A percentile compares a stretch with the other conserved stretches of the same genome.
phyloP scores from a whole-genome alignment of 2,113 vertebrate species.

The Xyliphius kryptos region DNA sequence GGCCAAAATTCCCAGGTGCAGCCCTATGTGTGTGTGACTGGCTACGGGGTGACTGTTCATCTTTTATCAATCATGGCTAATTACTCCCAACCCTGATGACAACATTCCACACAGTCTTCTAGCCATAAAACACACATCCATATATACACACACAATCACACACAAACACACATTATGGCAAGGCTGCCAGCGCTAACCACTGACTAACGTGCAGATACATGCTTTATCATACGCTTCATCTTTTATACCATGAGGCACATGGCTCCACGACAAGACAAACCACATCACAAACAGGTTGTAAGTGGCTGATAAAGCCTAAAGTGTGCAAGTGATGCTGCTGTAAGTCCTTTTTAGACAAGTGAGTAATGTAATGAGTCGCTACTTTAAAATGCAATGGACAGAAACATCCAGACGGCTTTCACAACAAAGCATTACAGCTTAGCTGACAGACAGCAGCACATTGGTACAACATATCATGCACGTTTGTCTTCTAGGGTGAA shows the following conservation, averaged over 20 bases:
- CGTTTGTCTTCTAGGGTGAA: too few species aligned
- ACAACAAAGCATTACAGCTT: conserved; percentile 1
- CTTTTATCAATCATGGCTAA: conserved; percentile 75
- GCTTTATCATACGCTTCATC: neutral
- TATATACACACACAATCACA: neutral
- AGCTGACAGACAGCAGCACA: conserved; percentile 4
- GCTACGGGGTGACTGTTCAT: conserved; percentile 54
- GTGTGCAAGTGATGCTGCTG: conserved; percentile 29
- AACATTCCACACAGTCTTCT: conserved; percentile 59
- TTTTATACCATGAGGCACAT: too few species aligned
- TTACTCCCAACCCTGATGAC: conserved; percentile 61
- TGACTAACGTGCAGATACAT: conserved; percentile 16
- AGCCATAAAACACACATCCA: conserved; percentile 21
- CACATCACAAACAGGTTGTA: conserved; percentile 49
- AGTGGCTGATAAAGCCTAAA: conserved; percentile 50
- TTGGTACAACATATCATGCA: neutral
- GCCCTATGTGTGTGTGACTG: conserved; percentile 38
- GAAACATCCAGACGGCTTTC: conserved; percentile 27
- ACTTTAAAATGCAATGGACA: conserved; percentile 32
- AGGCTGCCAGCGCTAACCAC: conserved; percentile 6
- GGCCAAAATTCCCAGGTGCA: conserved; percentile 68
- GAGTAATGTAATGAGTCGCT: conserved; percentile 45
- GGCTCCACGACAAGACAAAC: conserved; percentile 17
- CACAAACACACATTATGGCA: conserved; percentile 9
- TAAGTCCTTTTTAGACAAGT: conserved; percentile 34